Evolutionary conservation across 2,888 invertebrate genomes (phyloP).

Genomic region (Beris chalybata): DNA sequence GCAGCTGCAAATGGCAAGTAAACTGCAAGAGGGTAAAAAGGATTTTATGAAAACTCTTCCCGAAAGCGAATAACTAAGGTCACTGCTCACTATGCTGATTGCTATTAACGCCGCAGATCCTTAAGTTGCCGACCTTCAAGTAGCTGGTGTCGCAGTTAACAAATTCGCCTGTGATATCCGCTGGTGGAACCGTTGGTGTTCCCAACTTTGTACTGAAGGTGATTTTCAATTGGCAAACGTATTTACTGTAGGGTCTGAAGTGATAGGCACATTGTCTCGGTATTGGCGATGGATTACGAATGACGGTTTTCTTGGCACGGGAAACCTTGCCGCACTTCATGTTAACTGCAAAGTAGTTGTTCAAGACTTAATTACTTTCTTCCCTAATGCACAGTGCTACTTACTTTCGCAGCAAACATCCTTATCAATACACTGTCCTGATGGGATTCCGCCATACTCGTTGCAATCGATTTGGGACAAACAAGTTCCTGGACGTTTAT

Average conservation of each 20-base stretch:
- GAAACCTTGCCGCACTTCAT: conserved; percentile 48
- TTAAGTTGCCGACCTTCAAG: conserved; percentile 46
- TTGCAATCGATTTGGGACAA: background rate
- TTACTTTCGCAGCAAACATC: conserved; percentile 4
- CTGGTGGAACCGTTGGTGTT: conserved; percentile 46
- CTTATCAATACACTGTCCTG: background rate
- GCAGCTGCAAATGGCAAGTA: conserved; percentile 49
- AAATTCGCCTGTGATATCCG: background rate
- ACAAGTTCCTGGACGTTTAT: conserved; percentile 3
- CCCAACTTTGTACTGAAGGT: conserved; percentile 47
- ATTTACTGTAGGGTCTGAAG: conserved; percentile 48
- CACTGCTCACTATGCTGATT: conserved; percentile 64
- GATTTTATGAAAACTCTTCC: background rate
- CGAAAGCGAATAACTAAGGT: background rate
- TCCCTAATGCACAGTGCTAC: background rate
- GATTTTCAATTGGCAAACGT: conserved; percentile 52
- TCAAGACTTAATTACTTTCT: background rate
- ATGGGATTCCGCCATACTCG: background rate
- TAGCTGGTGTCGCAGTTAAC: conserved; percentile 42
- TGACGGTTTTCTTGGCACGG: conserved; percentile 49
- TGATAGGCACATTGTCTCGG: conserved; percentile 46
- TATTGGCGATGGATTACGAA: conserved; percentile 46
- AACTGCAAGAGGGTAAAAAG: conserved; percentile 35
- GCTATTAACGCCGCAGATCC: conserved; percentile 64
- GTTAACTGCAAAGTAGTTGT: conserved; percentile 45